Base-by-base conservation (phyloP, 1,140 invertebrate species). In the Brachionus paranguensis region DNA sequence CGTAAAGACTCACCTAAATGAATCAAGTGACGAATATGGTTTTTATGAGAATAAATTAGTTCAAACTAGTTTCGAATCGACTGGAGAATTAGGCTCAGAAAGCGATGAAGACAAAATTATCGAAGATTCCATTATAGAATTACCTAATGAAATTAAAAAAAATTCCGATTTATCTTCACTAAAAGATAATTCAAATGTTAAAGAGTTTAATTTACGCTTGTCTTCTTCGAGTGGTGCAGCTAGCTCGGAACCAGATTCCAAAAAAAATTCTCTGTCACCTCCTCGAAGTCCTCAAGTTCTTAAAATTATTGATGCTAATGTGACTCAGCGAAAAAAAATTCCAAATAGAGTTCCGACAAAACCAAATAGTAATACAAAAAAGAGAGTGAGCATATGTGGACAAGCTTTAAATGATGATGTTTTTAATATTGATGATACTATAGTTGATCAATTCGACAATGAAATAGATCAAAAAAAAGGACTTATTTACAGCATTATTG, bases 401-500 rank as follows among this genome's bases (percentile, higher is more conserved):
- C 53, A 64, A 20, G 78, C 53, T 47, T 37, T 81, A 1, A 64
- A 27, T 81, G 78, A 81, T 64, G 29, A 81, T 68, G 53, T 81
- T n/a, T 68, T 81, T 33, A 81, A 81, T 64, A 81, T 81, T 64
- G 78, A 81, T 45, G 78, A 81, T 65, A 64, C 78, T 3, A 81
- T 81, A 29, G 20, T 81, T n/a, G 78, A 81, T 33, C 53, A 81
- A 68, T 81, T 64, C 27, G 78, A 81, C 27, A 81, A 81, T 41
- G 78, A 81, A 68, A 24, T 64, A 5, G 78, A 81, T 45, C 53
- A 60, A 5, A 60, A 64, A 64, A 81, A 68, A 64, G 78, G 78
- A 11, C 17, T 81, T 41, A 45, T 81, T 4, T 45, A 27, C 20
- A 81, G 78, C 53, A 68, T 81, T 24, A 64, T 45, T 60, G 53